Base-by-base conservation (phyloP, 2,888 invertebrate species). In the Sialis lutaria region DNA sequence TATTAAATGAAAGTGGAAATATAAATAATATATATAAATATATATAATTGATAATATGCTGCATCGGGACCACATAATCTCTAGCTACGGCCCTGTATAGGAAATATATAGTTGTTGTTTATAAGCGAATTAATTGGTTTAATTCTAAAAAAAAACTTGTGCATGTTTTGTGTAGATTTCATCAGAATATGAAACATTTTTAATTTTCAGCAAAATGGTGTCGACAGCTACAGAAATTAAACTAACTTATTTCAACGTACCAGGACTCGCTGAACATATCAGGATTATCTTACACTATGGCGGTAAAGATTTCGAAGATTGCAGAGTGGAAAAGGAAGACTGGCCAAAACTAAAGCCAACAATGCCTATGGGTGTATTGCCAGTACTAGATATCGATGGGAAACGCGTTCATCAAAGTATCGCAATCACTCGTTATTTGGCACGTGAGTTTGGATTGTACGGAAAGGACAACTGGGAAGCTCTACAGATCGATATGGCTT, bases 281-380 rank as follows among this genome's bases (percentile, higher is more conserved):
- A 68, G 79, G 52, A 75, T 74, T 52, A 62, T 79, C 7, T 63
- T 79, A 50, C 73, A 72, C 49, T 78, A 78, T 55, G 74, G 75
- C 44, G 70, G 67, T 50, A 60, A 73, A 45, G 69, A 75, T 49
- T 79, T 76, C 56, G 75, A 77, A 60, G 79, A 79, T 63, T 57
- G 60, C 42, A 68, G 79, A 48, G 64, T 78, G 49, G 66, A 70
- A 44, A 58, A 63, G 42, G 67, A 69, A 41, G 66, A 74, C 53
- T 77, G 76, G 76, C 67, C 69, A 12, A 60, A 67, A 47, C 56
- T 72, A 33, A 76, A 76, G 61, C 65, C 70, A 55, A 68, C 65
- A 49, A 75, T 70, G 67, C 79, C 79, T 31, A 78, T 75, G 58
- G 78, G 79, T 0, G 75, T 76, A 59, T 58, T 77, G 50, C 81